Conservation (phyloP, 1,140 invertebrate species). For the Panulirus ornatus region DNA sequence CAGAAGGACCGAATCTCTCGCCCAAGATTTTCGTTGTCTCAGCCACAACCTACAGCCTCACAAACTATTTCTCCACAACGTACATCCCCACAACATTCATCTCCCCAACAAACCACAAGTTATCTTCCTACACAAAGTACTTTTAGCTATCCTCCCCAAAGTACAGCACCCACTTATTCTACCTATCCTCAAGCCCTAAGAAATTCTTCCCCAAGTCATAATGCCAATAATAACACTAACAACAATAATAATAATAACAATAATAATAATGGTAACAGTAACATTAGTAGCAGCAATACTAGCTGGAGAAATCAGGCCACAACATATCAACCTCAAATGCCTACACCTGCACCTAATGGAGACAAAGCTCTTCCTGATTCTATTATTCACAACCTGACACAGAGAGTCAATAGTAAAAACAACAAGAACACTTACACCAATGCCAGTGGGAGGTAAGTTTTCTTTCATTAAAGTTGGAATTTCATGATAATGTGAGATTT, state of each 20-base stretch:
- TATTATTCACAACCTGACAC: conserved; percentile 73
- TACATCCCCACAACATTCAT: conserved; percentile 52
- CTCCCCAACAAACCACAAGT: conserved; percentile 73
- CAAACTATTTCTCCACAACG: conserved; percentile 56
- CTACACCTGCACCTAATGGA: conserved; percentile 30
- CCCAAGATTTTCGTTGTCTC: conserved; percentile 48
- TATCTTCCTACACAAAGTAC: conserved; percentile 46
- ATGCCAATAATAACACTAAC: conserved; percentile 45
- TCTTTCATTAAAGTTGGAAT: neutral
- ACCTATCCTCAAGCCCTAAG: no score
- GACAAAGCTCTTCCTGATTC: conserved; percentile 74
- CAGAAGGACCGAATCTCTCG: conserved; percentile 81
- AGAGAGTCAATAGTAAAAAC: conserved; percentile 74
- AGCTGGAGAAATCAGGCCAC: conserved; percentile 74
- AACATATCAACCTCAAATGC: conserved; percentile 71
- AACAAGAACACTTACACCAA: conserved; percentile 53
- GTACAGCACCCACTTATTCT: conserved; percentile 25
- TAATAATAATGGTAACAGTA: conserved; percentile 38
- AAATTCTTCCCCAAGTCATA: conserved; percentile 19
- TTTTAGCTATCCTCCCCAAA: conserved; percentile 44
- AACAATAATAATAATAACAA: conserved; percentile 45
- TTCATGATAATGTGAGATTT: no score
- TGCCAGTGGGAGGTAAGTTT: conserved; percentile 55
- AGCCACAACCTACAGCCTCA: conserved; percentile 50
- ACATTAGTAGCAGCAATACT: conserved; percentile 40